These are phyloP conservation scores for Cyprinodon diabolis DNA, from an alignment of 2,797 vertebrate species.

Conservation along the genomic window DNA sequence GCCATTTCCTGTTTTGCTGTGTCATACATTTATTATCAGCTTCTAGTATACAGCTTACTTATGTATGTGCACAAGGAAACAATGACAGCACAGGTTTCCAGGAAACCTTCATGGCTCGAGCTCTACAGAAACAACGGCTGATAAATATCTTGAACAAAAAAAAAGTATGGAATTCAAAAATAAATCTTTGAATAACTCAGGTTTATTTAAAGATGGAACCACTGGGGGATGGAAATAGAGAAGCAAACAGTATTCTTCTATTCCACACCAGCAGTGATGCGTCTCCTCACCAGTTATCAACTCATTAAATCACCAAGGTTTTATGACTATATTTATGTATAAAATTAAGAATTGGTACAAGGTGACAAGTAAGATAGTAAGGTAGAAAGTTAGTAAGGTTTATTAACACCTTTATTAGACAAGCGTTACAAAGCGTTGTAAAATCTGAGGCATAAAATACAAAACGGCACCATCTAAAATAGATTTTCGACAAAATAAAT, in stretches of 20 bases:
- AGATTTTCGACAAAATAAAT: too few relatives aligned
- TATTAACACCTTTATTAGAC: too few relatives aligned
- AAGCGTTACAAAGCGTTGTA: too few relatives aligned
- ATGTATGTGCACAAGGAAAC: slow-evolving; percentile 50
- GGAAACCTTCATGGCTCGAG: slow-evolving; percentile 25
- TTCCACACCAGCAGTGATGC: background rate
- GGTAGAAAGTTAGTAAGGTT: too few relatives aligned
- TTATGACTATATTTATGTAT: background rate
- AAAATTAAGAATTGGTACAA: background rate
- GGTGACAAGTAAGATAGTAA: background rate
- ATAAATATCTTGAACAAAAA: slow-evolving; percentile 24
- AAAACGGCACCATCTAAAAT: too few relatives aligned
- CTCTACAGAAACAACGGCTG: slow-evolving; percentile 16
- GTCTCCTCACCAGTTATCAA: background rate
- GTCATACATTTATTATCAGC: slow-evolving; percentile 51
- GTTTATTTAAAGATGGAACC: background rate
- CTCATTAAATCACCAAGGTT: background rate
- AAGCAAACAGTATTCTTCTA: background rate
- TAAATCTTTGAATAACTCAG: background rate
- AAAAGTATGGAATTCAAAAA: slow-evolving; percentile 14
- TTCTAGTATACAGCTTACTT: slow-evolving; percentile 56
- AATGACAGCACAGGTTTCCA: slow-evolving; percentile 55
- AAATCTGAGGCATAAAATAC: too few relatives aligned
- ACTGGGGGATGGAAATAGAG: background rate
- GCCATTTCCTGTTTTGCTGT: slow-evolving; percentile 41